phyloP scores from a whole-genome alignment of 2,113 vertebrate species.

The Brachionichthys hirsutus region DNA sequence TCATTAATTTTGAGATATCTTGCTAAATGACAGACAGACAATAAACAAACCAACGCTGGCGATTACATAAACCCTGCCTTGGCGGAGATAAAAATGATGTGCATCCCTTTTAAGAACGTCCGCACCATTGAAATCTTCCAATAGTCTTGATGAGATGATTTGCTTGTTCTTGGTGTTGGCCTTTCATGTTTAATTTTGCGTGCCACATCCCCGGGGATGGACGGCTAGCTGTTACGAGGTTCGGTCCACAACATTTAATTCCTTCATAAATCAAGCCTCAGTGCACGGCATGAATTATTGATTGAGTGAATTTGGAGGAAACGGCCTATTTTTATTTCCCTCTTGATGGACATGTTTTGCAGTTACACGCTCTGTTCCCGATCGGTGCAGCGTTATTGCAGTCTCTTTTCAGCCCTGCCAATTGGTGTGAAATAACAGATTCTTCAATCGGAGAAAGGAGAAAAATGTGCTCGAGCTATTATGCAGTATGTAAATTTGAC shows the following conservation, averaged over 20 bases:
- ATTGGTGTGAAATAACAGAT: constrained; percentile 47
- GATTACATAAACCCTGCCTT: no score
- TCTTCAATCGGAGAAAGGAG: constrained; percentile 4
- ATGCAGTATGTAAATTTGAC: constrained; percentile 22
- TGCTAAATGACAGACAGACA: no score
- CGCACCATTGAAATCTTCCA: constrained; percentile 8
- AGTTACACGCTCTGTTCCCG: constrained; percentile 26
- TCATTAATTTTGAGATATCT: no score
- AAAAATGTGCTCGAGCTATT: constrained; percentile 2
- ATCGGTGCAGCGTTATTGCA: constrained; percentile 9
- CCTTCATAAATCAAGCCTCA: constrained; percentile 69
- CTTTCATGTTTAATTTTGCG: constrained; percentile 68
- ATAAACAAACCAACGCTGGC: no score
- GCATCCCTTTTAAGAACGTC: no score
- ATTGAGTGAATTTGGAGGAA: constrained; percentile 69
- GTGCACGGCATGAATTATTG: constrained; percentile 68
- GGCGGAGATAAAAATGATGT: no score
- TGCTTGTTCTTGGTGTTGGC: constrained; percentile 50
- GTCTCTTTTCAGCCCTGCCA: constrained; percentile 31
- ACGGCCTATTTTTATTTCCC: constrained; percentile 65
- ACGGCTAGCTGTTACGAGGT: constrained; percentile 53
- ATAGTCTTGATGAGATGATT: constrained; percentile 28
- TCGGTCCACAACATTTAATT: constrained; percentile 69
- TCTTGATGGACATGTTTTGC: constrained; percentile 62
- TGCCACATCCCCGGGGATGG: constrained; percentile 45